Percentiles rank a stretch among this genome's conserved stretches.
Conservation (phyloP, 2,797 vertebrate genomes). For the Varecia variegata region DNA sequence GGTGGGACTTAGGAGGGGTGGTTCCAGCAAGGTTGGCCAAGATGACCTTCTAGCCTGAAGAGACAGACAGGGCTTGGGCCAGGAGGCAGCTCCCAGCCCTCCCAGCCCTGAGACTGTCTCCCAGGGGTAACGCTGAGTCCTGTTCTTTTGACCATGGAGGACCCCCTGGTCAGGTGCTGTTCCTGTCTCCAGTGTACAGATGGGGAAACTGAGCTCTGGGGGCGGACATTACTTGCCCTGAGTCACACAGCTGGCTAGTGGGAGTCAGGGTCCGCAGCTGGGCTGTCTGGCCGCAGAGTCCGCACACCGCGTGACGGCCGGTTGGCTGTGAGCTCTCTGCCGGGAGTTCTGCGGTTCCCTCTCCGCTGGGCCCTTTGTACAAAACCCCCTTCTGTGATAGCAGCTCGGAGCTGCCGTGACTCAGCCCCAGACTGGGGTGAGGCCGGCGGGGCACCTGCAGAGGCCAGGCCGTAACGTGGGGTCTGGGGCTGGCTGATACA, state of each 20-base stretch:
- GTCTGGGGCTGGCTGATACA: neutral
- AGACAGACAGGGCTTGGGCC: neutral
- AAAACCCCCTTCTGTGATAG: neutral
- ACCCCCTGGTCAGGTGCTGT: neutral
- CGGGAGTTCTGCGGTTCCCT: neutral
- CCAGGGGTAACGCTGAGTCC: neutral
- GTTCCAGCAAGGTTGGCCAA: neutral
- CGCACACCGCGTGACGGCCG: accelerated
- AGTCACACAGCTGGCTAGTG: neutral
- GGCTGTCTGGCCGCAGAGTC: neutral
- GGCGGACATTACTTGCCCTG: neutral
- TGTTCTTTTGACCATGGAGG: neutral
- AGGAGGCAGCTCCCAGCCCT: neutral
- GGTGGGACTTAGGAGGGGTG: neutral
- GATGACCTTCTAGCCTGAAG: neutral
- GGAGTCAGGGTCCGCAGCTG: neutral
- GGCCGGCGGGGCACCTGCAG: neutral
- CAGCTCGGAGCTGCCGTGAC: neutral
- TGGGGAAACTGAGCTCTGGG: neutral
- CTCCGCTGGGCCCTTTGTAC: neutral
- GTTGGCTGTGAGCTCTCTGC: neutral
- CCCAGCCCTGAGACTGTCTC: neutral
- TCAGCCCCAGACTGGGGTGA: neutral
- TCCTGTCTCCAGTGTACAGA: neutral
- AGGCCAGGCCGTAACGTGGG: neutral